A percentile compares a stretch with the other conserved stretches of the same genome.
Conservation (phyloP, 2,113 vertebrate genomes). For the Neolamprologus tretocephalus region DNA sequence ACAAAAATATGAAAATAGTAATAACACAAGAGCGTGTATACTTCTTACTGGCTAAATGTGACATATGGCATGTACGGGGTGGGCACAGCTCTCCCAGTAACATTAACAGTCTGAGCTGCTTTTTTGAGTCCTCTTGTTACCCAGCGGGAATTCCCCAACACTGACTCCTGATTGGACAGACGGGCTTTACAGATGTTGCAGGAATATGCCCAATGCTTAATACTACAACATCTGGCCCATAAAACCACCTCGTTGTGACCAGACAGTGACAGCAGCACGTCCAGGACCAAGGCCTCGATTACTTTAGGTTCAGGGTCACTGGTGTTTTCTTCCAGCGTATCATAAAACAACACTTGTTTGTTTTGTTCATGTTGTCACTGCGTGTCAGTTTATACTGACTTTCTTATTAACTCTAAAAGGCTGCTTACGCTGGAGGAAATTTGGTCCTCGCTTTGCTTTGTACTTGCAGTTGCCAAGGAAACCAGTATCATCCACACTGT, state of each 20-base stretch:
- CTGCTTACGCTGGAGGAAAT: background rate
- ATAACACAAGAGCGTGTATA: rapidly evolving
- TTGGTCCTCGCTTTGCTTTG: background rate
- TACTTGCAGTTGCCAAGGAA: background rate
- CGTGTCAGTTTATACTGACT: background rate
- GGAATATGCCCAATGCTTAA: background rate
- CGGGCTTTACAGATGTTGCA: background rate
- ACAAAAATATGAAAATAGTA: background rate
- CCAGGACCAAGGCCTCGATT: background rate
- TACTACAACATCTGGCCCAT: background rate
- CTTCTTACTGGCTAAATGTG: background rate
- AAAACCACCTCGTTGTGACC: background rate
- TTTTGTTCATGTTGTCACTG: background rate
- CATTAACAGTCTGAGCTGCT: background rate
- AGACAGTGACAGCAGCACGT: background rate
- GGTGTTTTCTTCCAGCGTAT: background rate
- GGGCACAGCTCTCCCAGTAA: background rate
- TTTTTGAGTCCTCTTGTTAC: background rate
- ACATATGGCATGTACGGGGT: background rate
- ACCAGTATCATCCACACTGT: background rate
- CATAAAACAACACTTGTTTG: background rate
- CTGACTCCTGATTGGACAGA: background rate
- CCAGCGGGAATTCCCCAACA: background rate
- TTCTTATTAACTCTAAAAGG: background rate
- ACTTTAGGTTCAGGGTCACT: background rate